Base-by-base conservation (phyloP, 2,888 invertebrate species). In the Philereme transversata region DNA sequence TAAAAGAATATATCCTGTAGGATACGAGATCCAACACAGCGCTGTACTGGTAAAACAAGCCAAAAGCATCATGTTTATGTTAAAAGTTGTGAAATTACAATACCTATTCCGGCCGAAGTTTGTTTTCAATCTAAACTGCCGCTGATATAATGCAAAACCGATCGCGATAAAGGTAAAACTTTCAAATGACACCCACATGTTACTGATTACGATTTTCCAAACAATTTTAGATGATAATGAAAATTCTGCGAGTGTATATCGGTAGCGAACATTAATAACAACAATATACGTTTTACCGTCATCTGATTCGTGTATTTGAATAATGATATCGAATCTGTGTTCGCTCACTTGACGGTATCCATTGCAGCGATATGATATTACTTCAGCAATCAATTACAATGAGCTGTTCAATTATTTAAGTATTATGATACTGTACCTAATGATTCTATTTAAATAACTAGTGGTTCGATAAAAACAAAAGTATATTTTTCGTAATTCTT, bases 101-200 rank as follows among this genome's bases (percentile, higher is more conserved):
- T 77, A 78, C 73, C 75, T 69, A 67, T 64, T 66, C 60, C 65
- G 60, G 63, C 52, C 62, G 57, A 84, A 83, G 72, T 83, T 82
- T 78, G 79, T 78, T 77, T 78, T 76, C 80, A 82, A 79, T 81
- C 74, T 77, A 76, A 81, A 78, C 79, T 74, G 74, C 71, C 67
- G 66, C 75, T 73, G 75, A 71, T 81, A 78, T 82, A 79, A 83
- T 78, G 75, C 72, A 76, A 78, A 82, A 79, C 81, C 72, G 74
- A 79, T 77, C 77, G 74, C 73, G 82, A 82, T 83, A 83, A 79
- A 80, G 76, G 74, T 70, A 68, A 70, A 79, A 79, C 76, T 77
- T 75, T 63, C 66, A 64, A 76, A 77, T 74, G 75, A 71, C 73
- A 75, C 69, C 73, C 71, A 74, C 76, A 74, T 75, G 76, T 71